Conservation (phyloP, 2,888 invertebrate species). For the Phania funesta region DNA sequence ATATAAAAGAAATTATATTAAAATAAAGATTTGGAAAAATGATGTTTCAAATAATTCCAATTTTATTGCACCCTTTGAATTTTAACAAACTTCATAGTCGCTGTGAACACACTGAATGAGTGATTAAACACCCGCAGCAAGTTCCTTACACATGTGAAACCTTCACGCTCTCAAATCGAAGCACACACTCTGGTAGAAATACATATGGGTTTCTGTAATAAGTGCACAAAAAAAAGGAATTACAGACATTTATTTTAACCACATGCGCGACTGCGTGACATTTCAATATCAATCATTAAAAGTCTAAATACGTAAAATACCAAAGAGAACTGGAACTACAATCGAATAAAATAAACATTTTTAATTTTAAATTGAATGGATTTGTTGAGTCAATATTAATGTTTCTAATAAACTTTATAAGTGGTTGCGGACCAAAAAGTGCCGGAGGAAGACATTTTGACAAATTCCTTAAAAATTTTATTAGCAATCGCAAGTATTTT, state of each 20-base stretch:
- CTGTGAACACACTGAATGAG: slow-evolving; percentile 32
- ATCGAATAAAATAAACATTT: slow-evolving; percentile 11
- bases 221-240: slow-evolving; percentile 20
- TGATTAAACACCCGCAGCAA: slow-evolving; percentile 64
- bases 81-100: no score
- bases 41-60: no score
- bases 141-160: neutral
- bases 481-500: neutral
- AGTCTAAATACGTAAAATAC: slow-evolving; percentile 23
- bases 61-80: no score
- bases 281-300: slow-evolving; percentile 76
- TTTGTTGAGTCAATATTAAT: neutral
- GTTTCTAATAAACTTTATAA: neutral
- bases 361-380: neutral
- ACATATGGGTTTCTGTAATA: neutral
- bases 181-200: neutral
- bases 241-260: slow-evolving; percentile 71
- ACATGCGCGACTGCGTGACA: slow-evolving; percentile 79
- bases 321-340: neutral
- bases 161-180: slow-evolving; percentile 10
- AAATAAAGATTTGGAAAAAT: no score
- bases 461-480: slow-evolving; percentile 73
- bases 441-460: slow-evolving; percentile 75
- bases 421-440: slow-evolving; percentile 9
- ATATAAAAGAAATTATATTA: no score